Evolutionary conservation across 2,888 invertebrate species (phyloP), one percentile per base, ranked within the genome.

Genomic region (Acrocyrtus sp.): DNA sequence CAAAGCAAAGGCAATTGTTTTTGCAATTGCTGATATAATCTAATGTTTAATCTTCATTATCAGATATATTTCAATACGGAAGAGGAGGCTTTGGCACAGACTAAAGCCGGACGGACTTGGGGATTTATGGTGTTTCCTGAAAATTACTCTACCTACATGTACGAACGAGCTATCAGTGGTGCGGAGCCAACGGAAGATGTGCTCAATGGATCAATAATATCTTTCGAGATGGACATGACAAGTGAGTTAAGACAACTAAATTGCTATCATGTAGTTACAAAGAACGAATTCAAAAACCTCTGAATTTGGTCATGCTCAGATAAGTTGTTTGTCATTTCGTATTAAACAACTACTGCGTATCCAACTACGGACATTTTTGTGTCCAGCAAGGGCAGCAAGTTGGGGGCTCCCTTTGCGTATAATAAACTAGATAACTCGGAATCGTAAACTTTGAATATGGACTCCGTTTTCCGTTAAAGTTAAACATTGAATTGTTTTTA

Each of bases 151-250:
- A 29, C 24, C 0, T 58, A 58, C 26, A 69, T 78, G 57, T 72
- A 67, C 27, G 72, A 74, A 8, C 48, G 76, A 24, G 68, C 72
- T 26, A 43, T 78, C 47, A 68, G 72, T 58, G 76, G 74, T 48
- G 69, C 62, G 17, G 63, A 66, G 8, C 70, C 75, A 3, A 60
- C 72, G 1, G 76, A 78, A 63, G 78, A 74, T 27, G 72, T 76
- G 34, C 61, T 78, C 3, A 61, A 72, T 24, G 76, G 76, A 17
- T 78, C 78, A 3, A 53, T 54, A 29, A 78, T 78, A 15, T 70
- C 66, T 6, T 70, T 78, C 48, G 63, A 75, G 26, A 66, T 78
- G 70, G 78, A 78, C 45, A 78, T 77, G 77, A 73, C 77, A 29
- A 77, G 77, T 77, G 70, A 34, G 65, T 56, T 12, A 41, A 48